phyloP scores from a whole-genome alignment of 1,140 invertebrate species.

The Pseudomyrmex pallidus region DNA sequence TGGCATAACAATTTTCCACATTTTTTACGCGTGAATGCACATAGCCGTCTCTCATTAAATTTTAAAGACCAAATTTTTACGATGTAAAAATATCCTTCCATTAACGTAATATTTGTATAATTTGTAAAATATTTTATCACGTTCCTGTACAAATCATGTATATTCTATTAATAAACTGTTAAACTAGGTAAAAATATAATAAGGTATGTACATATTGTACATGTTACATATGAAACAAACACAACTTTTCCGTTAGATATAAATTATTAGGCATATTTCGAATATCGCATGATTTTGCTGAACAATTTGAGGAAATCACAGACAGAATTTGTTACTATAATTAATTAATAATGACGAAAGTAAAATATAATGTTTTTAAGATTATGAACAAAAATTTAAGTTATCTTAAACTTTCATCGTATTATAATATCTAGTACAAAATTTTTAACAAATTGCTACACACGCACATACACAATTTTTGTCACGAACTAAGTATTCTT shows the following conservation, averaged over 20 bases:
- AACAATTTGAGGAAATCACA: background rate
- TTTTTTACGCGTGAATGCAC: constrained; percentile 41
- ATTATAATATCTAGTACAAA: background rate
- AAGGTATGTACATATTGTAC: no score
- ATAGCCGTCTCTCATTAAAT: constrained; percentile 43
- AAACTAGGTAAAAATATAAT: no score
- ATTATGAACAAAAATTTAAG: background rate
- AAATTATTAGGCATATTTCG: background rate
- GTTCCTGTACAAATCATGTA: background rate
- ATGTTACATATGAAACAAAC: no score
- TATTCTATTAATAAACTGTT: no score
- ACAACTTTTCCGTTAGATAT: no score
- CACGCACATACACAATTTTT: background rate
- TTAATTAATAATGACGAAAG: background rate
- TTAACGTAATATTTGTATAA: background rate
- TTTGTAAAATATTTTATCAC: background rate
- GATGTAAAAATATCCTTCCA: constrained; percentile 17
- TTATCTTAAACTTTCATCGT: background rate
- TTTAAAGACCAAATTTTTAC: constrained; percentile 31
- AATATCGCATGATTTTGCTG: background rate
- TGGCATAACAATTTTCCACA: constrained; percentile 23
- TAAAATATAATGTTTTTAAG: background rate
- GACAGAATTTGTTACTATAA: background rate
- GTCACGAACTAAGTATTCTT: background rate
- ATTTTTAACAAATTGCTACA: background rate